Evolutionary conservation across 2,797 vertebrate species (phyloP).

Genomic region (Leptodactylus fallax): DNA sequence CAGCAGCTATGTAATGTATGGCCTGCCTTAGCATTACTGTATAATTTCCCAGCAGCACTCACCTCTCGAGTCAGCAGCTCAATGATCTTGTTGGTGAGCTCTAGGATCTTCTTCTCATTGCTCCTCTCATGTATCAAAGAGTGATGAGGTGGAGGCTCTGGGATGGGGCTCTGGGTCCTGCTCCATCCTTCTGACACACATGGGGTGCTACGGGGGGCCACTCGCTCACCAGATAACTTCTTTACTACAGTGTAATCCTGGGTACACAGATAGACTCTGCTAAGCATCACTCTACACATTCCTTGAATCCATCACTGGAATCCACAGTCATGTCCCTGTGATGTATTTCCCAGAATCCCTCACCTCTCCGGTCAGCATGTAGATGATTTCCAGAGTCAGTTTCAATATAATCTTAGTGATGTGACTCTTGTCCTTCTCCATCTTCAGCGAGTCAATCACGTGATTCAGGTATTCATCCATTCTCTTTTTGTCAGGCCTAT

Average conservation of each 20-base stretch:
- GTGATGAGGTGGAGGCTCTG: neutral
- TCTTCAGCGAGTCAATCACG: neutral
- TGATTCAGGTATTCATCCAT: neutral
- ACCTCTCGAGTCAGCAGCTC: neutral
- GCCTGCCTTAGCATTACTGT: neutral
- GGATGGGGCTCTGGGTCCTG: neutral
- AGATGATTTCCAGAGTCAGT: slow-evolving; percentile 19
- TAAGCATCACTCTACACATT: neutral
- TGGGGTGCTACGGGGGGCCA: neutral
- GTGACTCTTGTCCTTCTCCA: neutral
- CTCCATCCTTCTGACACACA: neutral
- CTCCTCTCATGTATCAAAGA: neutral
- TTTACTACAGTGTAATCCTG: neutral
- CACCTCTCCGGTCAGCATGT: slow-evolving; percentile 19
- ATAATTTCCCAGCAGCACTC: neutral
- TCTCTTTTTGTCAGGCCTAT: neutral
- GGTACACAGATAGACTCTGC: neutral
- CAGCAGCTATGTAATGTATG: neutral
- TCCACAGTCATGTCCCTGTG: neutral
- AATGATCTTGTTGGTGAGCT: neutral
- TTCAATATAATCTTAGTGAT: neutral
- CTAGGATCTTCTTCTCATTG: neutral
- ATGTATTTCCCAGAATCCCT: neutral
- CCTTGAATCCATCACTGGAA: neutral
- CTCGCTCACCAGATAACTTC: neutral